Base-by-base conservation (phyloP, 2,888 invertebrate species). In the Brenthis ino region DNA sequence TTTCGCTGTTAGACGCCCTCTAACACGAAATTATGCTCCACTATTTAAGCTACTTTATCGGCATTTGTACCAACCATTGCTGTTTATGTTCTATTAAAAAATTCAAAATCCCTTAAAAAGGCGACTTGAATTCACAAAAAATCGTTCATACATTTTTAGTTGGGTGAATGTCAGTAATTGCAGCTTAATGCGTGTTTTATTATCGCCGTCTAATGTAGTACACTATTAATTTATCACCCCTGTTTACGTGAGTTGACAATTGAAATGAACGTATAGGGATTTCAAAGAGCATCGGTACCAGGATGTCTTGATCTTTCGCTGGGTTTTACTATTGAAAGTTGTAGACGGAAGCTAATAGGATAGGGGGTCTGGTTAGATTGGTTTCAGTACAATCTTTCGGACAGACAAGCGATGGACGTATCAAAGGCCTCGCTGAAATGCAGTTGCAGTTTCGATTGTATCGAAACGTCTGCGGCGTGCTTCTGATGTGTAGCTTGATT, bases 371-470 rank as follows among this genome's bases (percentile, higher is more conserved):
- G 54, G 77, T 67, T 78, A 58, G 61, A 56, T 68, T 84, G 89
- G 91, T 77, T 79, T 79, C 80, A 82, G 80, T 80, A 88, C 89
- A 91, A 89, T 91, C 88, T 88, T 88, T 85, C 82, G 85, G 89
- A 90, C 88, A 89, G 92, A 92, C 92, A 92, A 89, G 83, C 89
- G 92, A 91, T 88, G 91, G 92, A 91, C 90, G 88, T 87, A 90
- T 92, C 91, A 92, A 92, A 92, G 91, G 89, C 85, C 80, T 83
- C 81, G 86, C 85, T 88, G 87, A 88, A 88, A 89, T 89, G 90
- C 91, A 91, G 89, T 89, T 88, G 89, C 89, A 87, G 87, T 87
- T 88, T 82, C 85, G 88, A 91, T 91, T 91, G 89, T 88, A 91
- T 91, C 88, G 86, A 84, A 87, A 88, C 87, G 91, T 88, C 87